Evolutionary conservation across 1,140 invertebrate species (phyloP), one percentile per base, ranked within the genome.

Genomic region (Palaemon carinicauda): DNA sequence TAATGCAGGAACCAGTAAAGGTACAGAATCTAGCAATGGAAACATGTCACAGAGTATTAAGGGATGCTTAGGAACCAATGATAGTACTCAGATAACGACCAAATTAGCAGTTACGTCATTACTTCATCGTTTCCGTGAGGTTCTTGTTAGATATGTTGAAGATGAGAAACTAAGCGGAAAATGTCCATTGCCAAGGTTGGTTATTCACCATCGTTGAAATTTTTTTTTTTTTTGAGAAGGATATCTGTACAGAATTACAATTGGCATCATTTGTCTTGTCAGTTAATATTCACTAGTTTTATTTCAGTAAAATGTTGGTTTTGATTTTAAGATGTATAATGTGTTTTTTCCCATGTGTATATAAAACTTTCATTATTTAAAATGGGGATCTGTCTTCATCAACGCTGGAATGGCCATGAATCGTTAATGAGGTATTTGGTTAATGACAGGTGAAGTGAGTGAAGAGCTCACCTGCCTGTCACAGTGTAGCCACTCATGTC

Each of bases 51-150:
- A 29, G 19, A 19, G 17, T 74, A 31, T 19, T 74, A 74, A 29
- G 7, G 33, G 19, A 0, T 27, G 19, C 29, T 24, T 85, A 41
- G 73, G 17, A 21, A 21, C 53, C 1, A 75, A 41, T 17, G 89
- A 81, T 0, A 88, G 91, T 54, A 91, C 91, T 82, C 91, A 91
- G 60, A 90, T 96, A 79, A 95, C 96, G 50, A 96, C 96, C 2
- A 94, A 96, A 86, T 91, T 99, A 84, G 98, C 98, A 3, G 97
- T 99, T 21, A 96, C 97, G 27, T 96, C 97, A 2, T 92, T 99
- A 14, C 92, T 99, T 71, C 96, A 97, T 91, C 93, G 98, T 88
- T 99, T 98, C 91, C 96, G 98, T 91, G 97, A 98, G 90, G 97
- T 99, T 52, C 93, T 99, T 24, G 94, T 92, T 65, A 96, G 96